Evolutionary conservation across 2,797 vertebrate species (phyloP), one percentile per base, ranked within the genome.

Genomic region (Leptodactylus fallax): DNA sequence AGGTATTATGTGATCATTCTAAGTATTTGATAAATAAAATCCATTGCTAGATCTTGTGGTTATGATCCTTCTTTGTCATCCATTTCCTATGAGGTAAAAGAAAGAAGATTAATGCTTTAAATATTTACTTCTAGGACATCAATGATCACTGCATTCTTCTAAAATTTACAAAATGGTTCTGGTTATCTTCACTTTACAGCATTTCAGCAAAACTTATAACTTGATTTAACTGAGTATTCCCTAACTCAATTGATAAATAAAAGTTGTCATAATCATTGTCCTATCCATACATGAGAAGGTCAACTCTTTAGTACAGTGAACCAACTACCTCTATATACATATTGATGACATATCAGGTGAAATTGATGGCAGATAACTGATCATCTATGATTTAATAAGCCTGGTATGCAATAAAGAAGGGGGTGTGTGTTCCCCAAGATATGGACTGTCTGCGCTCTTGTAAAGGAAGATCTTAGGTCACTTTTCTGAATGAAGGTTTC

Each of bases 61-160:
- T 49, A 65, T 5, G 19, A 76, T 47, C 49, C 13, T 85, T 55
- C 45, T 6, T 47, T 72, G 19, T 83, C 67, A 74, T 84, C 27
- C 56, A 27, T 84, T 47, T 72, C 19, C 25, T 58, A 36, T 7
- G 9, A 74, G 36, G 76, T 79, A 67, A 45, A 77, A 76, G 27
- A 36, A 84, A 14, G 79, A 81, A 87, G 16, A 23, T 27, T 79
- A 67, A 83, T 77, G 80, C 76, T 63, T 69, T 88, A 80, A 76
- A 88, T 88, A 80, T 85, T 85, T 88, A 85, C 67, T 83, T 87
- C 60, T 81, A 82, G 67, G 65, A 76, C 74, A 60, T 76, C 67
- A 85, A 81, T 81, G 77, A 65, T 85, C 55, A 55, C 86, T n/a
- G 36, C 82, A 84, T 85, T 88, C 23, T 71, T 83, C n/a, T 67